phyloP scores from a whole-genome alignment of 2,888 invertebrate genomes.

The Aleiodes leptofemur region DNA sequence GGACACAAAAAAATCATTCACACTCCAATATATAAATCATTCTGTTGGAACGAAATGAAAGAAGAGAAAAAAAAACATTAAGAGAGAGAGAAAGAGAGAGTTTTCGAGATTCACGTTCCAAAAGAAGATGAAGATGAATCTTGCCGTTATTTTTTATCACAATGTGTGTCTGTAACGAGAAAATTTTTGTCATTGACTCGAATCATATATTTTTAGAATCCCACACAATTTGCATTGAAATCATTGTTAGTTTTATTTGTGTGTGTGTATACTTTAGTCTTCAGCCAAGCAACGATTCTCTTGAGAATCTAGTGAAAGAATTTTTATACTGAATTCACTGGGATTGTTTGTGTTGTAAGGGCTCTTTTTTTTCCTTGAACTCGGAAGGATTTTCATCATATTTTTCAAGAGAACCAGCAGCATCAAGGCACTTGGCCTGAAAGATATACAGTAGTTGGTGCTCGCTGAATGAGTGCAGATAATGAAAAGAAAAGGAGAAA shows the following conservation, averaged over 20 bases:
- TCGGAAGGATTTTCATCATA: neutral
- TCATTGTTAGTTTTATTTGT: neutral
- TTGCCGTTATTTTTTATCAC: constrained; percentile 13
- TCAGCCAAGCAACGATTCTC: neutral
- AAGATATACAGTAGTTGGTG: constrained; percentile 20
- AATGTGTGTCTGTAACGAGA: neutral
- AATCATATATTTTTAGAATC: neutral
- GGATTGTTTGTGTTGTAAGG: neutral
- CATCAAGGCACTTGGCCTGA: neutral
- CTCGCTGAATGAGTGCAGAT: constrained; percentile 20
- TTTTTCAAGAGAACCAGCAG: neutral
- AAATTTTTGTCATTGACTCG: neutral
- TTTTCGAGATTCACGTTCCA: neutral
- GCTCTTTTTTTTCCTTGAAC: neutral
- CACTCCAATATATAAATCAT: constrained; percentile 34
- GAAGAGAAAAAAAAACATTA: neutral
- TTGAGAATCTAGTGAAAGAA: constrained; percentile 3
- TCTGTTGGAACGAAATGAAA: constrained; percentile 13
- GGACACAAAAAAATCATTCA: constrained; percentile 23
- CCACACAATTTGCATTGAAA: constrained; percentile 1
- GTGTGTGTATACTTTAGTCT: neutral
- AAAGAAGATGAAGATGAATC: constrained; percentile 1
- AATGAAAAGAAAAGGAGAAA: neutral
- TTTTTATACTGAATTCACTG: neutral
- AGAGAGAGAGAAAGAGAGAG: constrained; percentile 2